Evolutionary conservation across 1,140 invertebrate genomes (phyloP).

Genomic region (Mamestra configurata): DNA sequence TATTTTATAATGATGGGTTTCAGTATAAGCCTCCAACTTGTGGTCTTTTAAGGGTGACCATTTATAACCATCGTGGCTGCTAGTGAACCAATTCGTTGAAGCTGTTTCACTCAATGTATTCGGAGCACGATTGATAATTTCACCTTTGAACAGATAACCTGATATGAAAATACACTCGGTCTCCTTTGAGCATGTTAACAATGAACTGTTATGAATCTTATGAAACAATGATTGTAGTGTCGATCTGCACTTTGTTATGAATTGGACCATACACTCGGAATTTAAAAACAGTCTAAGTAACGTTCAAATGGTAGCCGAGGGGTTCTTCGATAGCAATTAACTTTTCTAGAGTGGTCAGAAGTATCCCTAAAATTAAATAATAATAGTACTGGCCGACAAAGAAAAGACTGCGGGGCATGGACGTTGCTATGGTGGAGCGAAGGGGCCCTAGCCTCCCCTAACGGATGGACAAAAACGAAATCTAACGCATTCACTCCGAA

Average conservation of each 20-base stretch:
- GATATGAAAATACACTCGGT: neutral
- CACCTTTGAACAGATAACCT: neutral
- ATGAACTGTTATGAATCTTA: neutral
- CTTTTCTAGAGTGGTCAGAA: neutral
- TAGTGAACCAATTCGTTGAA: no score
- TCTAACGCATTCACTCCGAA: slow-evolving; percentile 10
- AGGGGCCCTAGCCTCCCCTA: slow-evolving; percentile 16
- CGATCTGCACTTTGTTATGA: neutral
- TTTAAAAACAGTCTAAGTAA: neutral
- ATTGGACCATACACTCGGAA: neutral
- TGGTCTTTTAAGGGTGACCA: no score
- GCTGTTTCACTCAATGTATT: no score
- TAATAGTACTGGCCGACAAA: slow-evolving; percentile 9
- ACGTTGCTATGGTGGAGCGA: neutral
- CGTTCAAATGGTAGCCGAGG: neutral
- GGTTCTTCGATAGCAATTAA: neutral
- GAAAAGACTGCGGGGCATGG: neutral
- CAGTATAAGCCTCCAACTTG: neutral
- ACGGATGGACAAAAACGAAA: slow-evolving; percentile 3
- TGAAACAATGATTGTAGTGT: neutral
- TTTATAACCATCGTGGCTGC: no score
- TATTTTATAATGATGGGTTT: neutral
- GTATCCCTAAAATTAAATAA: neutral
- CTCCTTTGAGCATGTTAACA: neutral
- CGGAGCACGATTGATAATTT: no score